Evolutionary conservation across 37 sponge, comb jelly and placozoan genomes (phyloP), one percentile per base, ranked within the genome.

Genomic region (Hormiphora californensis): DNA sequence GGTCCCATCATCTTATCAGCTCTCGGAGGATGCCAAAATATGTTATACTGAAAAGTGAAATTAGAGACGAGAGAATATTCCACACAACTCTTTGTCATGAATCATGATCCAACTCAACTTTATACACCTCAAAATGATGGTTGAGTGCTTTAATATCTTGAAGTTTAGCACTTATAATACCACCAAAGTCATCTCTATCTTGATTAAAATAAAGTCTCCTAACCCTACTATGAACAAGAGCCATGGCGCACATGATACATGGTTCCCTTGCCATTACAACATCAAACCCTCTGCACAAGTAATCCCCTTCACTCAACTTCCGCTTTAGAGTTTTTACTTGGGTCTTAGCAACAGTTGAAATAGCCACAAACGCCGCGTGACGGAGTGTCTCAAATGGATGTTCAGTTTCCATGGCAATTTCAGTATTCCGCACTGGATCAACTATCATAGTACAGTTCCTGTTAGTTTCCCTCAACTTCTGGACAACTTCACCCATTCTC

Each of bases 161-260:
- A 19, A 98, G 88, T 86, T 88, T 92, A 87, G 86, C 43, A 27
- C 91, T 89, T 11, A 91, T 92, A 37, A 98, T 62, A 1, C 91
- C 95, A 0, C 99, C 99, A 51, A 31, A 37, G 0, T 27, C 44
- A 0, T 51, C n/a, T 36, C 93, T 85, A 7, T 27, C 8, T 27
- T 31, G 35, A 28, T 89, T 88, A 54, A 93, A 98, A 63, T 95
- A 93, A 15, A 98, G 94, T 9, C 94, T 57, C 0, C 88, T 59
- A 0, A 98, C 94, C 35, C 99, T 65, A 1, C 94, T 91, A 54
- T 98, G 99, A 0, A 98, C 91, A 36, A 98, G 89, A 1, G 99
- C 99, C 99, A 98, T 98, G 21, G 94, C 87, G 59, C 99, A 96
- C 99, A 98, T 98, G 44, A 93, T 85, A 89, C 95, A 95, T 23